These are phyloP conservation scores for Odobenus rosmarus DNA, from an alignment of 2,113 vertebrate species.

Conservation along the genomic window DNA sequence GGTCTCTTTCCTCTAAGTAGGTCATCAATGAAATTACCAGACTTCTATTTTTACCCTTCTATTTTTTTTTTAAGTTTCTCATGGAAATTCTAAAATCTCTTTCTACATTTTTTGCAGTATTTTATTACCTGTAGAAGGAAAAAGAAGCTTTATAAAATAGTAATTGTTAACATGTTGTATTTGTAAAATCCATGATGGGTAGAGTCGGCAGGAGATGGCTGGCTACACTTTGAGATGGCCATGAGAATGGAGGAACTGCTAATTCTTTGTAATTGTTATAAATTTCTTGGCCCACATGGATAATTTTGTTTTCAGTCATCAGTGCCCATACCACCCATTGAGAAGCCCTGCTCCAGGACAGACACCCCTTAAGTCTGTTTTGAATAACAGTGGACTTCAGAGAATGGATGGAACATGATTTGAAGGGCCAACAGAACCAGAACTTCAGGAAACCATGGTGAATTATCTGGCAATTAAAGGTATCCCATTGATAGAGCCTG, in stretches of 20 bases:
- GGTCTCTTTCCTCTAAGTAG: neutral
- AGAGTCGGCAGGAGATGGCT: neutral
- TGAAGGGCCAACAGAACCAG: constrained; percentile 45
- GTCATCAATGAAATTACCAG: neutral
- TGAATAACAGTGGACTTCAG: constrained; percentile 49
- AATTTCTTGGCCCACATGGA: neutral
- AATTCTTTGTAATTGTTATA: neutral
- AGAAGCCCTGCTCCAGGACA: neutral
- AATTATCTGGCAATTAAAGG: constrained; percentile 66
- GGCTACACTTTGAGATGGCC: neutral
- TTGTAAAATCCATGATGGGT: neutral
- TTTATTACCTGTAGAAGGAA: neutral
- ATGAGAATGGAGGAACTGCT: neutral
- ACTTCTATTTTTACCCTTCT: neutral
- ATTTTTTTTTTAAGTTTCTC: constrained; percentile 22
- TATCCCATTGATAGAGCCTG: neutral
- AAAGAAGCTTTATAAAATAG: neutral
- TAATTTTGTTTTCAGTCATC: neutral
- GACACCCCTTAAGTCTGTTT: neutral
- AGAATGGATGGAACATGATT: neutral
- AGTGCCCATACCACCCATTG: neutral
- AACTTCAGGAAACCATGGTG: constrained; percentile 57
- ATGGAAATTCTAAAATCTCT: neutral
- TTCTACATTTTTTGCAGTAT: neutral
- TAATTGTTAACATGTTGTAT: neutral